These are phyloP conservation scores for Elachura formosa DNA, from an alignment of 2,113 vertebrate species.

Conservation along the genomic window DNA sequence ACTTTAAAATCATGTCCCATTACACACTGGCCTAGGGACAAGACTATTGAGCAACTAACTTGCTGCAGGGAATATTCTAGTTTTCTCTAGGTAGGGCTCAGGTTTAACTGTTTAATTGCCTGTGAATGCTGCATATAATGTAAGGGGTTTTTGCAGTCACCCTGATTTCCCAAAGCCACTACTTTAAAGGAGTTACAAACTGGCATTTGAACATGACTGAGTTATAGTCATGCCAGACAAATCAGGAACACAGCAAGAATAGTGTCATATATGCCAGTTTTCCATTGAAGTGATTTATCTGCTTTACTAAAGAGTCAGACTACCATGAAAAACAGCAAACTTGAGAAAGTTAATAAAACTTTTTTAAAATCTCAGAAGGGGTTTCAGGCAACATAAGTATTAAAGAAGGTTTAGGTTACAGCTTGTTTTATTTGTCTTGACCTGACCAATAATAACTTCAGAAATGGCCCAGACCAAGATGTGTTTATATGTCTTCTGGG, in stretches of 20 bases:
- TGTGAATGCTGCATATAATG: background rate
- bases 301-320: background rate
- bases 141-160: background rate
- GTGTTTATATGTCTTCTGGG: background rate
- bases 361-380: background rate
- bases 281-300: constrained; percentile 4
- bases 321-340: background rate
- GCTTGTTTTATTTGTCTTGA: background rate
- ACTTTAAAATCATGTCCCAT: background rate
- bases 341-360: constrained; percentile 34
- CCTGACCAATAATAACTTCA: background rate
- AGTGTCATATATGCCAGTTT: background rate
- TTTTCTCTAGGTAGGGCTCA: background rate
- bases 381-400: background rate
- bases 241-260: background rate
- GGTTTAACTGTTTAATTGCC: background rate
- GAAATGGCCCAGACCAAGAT: background rate
- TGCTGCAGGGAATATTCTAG: background rate
- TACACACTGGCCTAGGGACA: background rate
- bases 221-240: background rate
- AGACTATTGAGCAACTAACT: background rate
- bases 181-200: background rate
- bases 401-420: background rate
- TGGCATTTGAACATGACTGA: background rate
- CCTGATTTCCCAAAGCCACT: background rate